Evolutionary conservation across 2,797 vertebrate genomes (phyloP), one percentile per base, ranked within the genome.

Genomic region (Amphiprion clarkii): DNA sequence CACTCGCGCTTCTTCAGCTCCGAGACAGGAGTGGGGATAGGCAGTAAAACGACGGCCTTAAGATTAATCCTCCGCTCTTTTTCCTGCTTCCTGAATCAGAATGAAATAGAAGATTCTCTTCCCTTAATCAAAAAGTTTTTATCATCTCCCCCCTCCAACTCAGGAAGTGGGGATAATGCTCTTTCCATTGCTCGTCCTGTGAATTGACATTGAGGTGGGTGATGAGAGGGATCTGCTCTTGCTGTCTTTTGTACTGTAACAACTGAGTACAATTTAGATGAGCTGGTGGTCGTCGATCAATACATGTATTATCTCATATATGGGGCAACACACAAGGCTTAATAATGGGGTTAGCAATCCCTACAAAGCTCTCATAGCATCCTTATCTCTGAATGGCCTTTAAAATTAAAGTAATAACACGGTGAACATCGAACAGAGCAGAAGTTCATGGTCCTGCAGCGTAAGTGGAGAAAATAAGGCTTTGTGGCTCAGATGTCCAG

Each of bases 81-180:
- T 88, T 90, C 73, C 80, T 75, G 90, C 91, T 93, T 87, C 91
- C 85, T 79, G 87, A 90, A 93, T 94, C 91, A 86, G 78, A 90
- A 92, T 93, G 91, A 94, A 95, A 94, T 89, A 90, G 90, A 94
- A 94, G 90, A 92, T 89, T 92, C 88, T 69, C 83, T 89, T 84
- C 81, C 89, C 90, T 94, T 95, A 94, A 95, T 95, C 93, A 93
- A 92, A 94, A 95, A 94, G 81, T 93, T 94, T 94, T 94, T 92
- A 94, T 95, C 92, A 92, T 87, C 78, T 19, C 60, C 58, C 49
- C 60, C 63, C 27, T 52, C 39, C 60, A 82, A 87, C 83, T 87
- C 85, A 72, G 86, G 83, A 88, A 90, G 90, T 92, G 74, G 60
- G 89, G 86, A 90, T 90, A 91, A 91, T 92, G 82, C 88, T 84